Conservation (phyloP, 2,797 vertebrate species). For the Sebastes ruberrimus region DNA sequence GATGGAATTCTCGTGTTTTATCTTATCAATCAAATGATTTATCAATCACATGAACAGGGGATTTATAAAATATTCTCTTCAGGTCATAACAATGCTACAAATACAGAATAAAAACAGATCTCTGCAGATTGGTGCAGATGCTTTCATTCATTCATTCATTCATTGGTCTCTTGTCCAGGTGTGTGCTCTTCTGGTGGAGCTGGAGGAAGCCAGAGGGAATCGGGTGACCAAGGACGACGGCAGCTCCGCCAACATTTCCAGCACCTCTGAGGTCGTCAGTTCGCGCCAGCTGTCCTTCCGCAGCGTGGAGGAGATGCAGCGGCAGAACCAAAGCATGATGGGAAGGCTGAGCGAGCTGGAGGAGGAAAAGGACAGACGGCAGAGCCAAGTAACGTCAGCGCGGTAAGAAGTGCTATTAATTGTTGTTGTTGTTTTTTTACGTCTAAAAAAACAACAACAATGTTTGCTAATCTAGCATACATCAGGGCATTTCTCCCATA, state of each 20-base stretch:
- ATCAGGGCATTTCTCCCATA: too few species aligned
- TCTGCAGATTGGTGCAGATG: not conserved
- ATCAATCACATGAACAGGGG: not conserved
- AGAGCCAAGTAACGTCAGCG: slow-evolving; percentile 84
- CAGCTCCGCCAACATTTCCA: slow-evolving; percentile 79
- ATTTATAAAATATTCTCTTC: not conserved
- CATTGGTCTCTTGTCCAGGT: slow-evolving; percentile 77
- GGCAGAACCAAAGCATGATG: slow-evolving; percentile 92
- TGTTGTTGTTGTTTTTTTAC: not conserved
- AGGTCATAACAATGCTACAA: not conserved
- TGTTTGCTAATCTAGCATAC: too few species aligned
- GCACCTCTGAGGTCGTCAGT: slow-evolving; percentile 72
- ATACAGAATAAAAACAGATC: not conserved
- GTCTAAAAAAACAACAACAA: too few species aligned
- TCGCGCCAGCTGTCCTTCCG: slow-evolving; percentile 89
- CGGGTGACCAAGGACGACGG: slow-evolving; percentile 89
- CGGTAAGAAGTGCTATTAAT: slow-evolving; percentile 77
- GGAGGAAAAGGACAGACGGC: slow-evolving; percentile 87
- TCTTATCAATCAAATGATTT: not conserved
- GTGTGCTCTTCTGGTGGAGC: slow-evolving; percentile 89
- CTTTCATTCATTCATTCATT: not conserved
- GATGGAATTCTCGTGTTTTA: not conserved
- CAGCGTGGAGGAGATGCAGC: slow-evolving; percentile 93
- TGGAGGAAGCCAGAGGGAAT: slow-evolving; percentile 92
- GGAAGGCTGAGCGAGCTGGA: slow-evolving; percentile 88